Percentiles rank a stretch among this genome's conserved stretches.
phyloP scores from a whole-genome alignment of 2,888 invertebrate genomes.

The Agrotis segetum region DNA sequence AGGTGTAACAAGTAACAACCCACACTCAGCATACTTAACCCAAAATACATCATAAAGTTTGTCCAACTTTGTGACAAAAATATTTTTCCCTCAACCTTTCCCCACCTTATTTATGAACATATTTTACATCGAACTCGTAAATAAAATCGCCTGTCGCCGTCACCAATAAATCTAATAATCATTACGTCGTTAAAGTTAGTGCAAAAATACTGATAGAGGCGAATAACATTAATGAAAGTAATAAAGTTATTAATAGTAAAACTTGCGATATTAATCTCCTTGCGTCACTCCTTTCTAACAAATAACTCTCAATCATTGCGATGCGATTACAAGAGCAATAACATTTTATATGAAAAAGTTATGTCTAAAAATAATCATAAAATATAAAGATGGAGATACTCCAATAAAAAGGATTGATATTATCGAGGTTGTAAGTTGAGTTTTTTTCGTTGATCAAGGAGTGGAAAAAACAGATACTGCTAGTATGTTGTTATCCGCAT shows the following conservation, averaged over 20 bases:
- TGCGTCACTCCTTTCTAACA: slow-evolving; percentile 49
- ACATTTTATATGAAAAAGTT: slow-evolving; percentile 64
- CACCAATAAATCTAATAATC: slow-evolving; percentile 63
- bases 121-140: slow-evolving; percentile 59
- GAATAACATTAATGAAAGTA: slow-evolving; percentile 57
- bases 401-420: slow-evolving; percentile 54
- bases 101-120: slow-evolving; percentile 47
- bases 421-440: slow-evolving; percentile 34
- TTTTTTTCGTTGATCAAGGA: slow-evolving; percentile 47
- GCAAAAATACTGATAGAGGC: slow-evolving; percentile 59
- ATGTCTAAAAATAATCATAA: slow-evolving; percentile 55
- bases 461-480: slow-evolving; percentile 36
- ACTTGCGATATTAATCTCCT: slow-evolving; percentile 59
- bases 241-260: slow-evolving; percentile 63
- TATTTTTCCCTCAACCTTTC: slow-evolving; percentile 45
- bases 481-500: slow-evolving; percentile 22
- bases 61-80: slow-evolving; percentile 40
- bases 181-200: slow-evolving; percentile 49
- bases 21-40: neutral
- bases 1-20: neutral
- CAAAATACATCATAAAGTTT: slow-evolving; percentile 13
- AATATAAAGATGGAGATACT: slow-evolving; percentile 53
- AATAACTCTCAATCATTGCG: slow-evolving; percentile 55
- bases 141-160: slow-evolving; percentile 42
- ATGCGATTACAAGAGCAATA: slow-evolving; percentile 57